Conservation (phyloP, 2,888 invertebrate species). For the Boloria selene region DNA sequence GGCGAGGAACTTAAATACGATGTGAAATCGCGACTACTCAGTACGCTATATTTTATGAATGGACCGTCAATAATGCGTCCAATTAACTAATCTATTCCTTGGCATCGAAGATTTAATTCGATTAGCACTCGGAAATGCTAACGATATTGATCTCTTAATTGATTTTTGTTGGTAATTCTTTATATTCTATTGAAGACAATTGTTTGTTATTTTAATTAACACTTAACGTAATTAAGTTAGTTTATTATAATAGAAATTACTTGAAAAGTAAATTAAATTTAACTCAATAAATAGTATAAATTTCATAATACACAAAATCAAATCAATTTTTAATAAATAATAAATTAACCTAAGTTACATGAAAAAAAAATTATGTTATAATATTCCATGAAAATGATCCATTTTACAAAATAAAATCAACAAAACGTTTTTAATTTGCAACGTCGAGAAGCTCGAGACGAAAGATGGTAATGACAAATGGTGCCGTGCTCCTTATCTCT, state of each 20-base stretch:
- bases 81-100: not conserved
- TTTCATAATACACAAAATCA: not conserved
- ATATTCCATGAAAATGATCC: too few relatives aligned
- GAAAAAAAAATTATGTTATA: too few relatives aligned
- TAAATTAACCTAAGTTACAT: too few relatives aligned
- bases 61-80: not conserved
- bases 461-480: slow-evolving; percentile 71
- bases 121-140: not conserved
- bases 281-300: not conserved
- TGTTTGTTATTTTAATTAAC: not conserved
- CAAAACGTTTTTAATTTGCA: slow-evolving; percentile 16
- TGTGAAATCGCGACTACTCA: slow-evolving; percentile 1
- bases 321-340: too few relatives aligned
- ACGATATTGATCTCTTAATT: slow-evolving; percentile 1
- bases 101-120: too few relatives aligned
- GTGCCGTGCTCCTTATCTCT: slow-evolving; percentile 59
- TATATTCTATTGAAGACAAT: not conserved
- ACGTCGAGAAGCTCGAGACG: slow-evolving; percentile 37
- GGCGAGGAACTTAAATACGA: slow-evolving; percentile 17
- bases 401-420: not conserved
- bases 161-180: too few relatives aligned
- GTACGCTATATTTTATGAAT: not conserved
- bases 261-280: not conserved
- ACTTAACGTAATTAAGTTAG: not conserved
- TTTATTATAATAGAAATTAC: too few relatives aligned